Evolutionary conservation across 2,888 invertebrate species (phyloP), one percentile per base, ranked within the genome.

Genomic region (Operophtera brumata): DNA sequence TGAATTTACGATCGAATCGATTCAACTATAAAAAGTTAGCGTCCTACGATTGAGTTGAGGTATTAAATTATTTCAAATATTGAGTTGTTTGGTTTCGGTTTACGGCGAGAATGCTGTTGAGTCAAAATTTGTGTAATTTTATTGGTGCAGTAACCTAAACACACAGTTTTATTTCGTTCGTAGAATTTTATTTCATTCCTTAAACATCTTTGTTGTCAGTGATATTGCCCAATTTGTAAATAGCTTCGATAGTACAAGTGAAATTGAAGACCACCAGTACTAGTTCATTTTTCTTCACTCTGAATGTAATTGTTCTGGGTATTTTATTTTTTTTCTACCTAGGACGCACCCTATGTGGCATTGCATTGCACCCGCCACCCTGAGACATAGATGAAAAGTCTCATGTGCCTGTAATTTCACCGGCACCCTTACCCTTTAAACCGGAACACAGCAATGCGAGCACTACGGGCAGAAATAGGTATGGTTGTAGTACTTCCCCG

Each of bases 21-120:
- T 58, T 51, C 42, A 60, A 63, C 63, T 62, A 64, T 65, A 64
- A 64, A 65, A 65, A 62, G 61, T 63, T 62, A 65, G 59, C 59
- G 61, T 65, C 62, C 56, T 59, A 65, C 54, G 54, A 58, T 63
- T 57, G 62, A 62, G 56, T 54, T 49, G 59, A 51, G 44, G 56
- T 47, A 59, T 61, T 65, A 65, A 61, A 63, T 65, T 65, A 61
- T 65, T 61, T 58, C 54, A 57, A 50, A 64, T 65, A 65, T 64
- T 58, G 58, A 64, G 64, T 54, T 62, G 62, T 65, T 61, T 48
- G 53, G 59, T 59, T 62, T 61, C 60, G 58, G 54, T 55, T 62
- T 54, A 61, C 59, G 57, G 60, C 35, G 47, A 48, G 55, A 50
- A 59, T 48, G 46, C 57, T 52, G 51, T 53, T 47, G 52, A 56